These are phyloP conservation scores for Pogona vitticeps DNA, from an alignment of 2,113 vertebrate genomes.

Conservation along the genomic window DNA sequence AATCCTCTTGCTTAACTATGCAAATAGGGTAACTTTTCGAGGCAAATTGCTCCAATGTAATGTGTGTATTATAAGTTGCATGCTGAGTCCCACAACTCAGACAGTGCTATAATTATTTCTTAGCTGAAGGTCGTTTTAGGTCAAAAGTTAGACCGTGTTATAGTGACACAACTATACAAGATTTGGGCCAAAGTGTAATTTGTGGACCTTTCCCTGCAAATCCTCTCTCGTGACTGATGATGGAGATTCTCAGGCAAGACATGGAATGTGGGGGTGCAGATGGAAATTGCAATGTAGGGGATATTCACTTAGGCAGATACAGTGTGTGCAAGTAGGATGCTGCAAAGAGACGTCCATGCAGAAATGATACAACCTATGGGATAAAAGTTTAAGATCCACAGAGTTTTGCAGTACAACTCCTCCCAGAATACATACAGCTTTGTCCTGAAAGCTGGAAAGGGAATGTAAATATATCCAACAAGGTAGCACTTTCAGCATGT, in stretches of 20 bases:
- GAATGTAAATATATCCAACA: not conserved
- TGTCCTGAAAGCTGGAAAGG: not conserved
- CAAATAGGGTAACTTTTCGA: too few species aligned
- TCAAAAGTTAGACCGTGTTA: too few species aligned
- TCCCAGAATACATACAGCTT: not conserved
- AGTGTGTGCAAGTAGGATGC: not conserved
- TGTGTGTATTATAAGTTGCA: too few species aligned
- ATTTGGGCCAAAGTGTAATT: too few species aligned
- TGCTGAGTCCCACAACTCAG: too few species aligned
- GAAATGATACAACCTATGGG: not conserved
- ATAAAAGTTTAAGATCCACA: not conserved
- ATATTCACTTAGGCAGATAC: not conserved
- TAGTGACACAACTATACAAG: too few species aligned
- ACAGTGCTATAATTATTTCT: too few species aligned
- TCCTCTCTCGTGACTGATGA: not conserved
- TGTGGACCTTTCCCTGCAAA: too few species aligned
- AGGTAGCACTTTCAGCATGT: not conserved
- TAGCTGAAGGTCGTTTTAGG: too few species aligned
- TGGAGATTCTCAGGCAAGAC: not conserved
- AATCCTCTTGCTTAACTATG: too few species aligned
- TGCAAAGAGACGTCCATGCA: not conserved
- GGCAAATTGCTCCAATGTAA: too few species aligned
- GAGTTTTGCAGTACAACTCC: not conserved
- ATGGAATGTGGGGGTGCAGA: not conserved
- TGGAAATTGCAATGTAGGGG: not conserved